Percentiles rank a stretch among this genome's conserved stretches.
Conservation (phyloP, 2,797 vertebrate species). For the Triplophysa bombifrons region DNA sequence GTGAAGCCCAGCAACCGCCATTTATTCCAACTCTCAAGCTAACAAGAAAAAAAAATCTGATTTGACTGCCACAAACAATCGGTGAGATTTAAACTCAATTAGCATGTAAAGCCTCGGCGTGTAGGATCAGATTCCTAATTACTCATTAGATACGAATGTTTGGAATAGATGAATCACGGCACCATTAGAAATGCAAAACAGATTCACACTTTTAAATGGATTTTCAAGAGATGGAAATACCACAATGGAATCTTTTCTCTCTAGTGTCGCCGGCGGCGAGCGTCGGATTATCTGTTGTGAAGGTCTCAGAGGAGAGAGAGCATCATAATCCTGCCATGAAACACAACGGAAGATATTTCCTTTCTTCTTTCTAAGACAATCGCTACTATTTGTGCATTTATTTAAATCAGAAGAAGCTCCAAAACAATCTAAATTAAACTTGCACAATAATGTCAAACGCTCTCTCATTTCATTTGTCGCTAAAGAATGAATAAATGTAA, state of each 20-base stretch:
- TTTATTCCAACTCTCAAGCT: slow-evolving; percentile 23
- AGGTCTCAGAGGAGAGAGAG: neutral
- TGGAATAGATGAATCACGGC: slow-evolving; percentile 2
- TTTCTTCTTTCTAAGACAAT: neutral
- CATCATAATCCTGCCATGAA: slow-evolving; percentile 9
- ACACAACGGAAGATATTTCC: neutral
- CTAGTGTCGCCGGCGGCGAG: neutral
- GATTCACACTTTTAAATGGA: slow-evolving; percentile 14
- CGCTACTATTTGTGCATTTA: neutral
- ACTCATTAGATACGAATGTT: slow-evolving; percentile 32
- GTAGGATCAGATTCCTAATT: slow-evolving; percentile 50
- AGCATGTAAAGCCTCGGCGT: slow-evolving; percentile 40
- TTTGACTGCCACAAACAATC: slow-evolving; percentile 23
- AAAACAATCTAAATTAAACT: no score
- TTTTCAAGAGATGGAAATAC: slow-evolving; percentile 3
- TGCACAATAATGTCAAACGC: no score
- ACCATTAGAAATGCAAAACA: slow-evolving; percentile 8
- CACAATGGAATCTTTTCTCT: slow-evolving; percentile 15
- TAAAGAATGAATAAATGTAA: no score
- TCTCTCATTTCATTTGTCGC: no score
- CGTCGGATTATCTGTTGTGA: neutral
- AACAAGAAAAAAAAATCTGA: neutral
- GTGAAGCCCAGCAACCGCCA: neutral
- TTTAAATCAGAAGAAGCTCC: neutral
- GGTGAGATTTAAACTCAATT: slow-evolving; percentile 49